Conservation (phyloP, 2,888 invertebrate genomes). For the Euplexia lucipara region DNA sequence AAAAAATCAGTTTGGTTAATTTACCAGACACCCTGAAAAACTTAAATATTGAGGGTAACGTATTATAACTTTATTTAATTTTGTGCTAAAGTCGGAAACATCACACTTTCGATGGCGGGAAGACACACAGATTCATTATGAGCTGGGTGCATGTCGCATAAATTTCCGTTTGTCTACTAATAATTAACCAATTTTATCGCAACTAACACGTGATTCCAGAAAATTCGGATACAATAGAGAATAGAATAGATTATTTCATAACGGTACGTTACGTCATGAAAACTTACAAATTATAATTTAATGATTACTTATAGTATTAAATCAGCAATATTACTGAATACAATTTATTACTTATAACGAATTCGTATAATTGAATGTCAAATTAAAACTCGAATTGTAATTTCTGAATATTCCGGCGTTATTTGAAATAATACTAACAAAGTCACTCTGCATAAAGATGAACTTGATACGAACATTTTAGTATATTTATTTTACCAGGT, state of each 20-base stretch:
- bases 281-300: no score
- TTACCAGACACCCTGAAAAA: slow-evolving; percentile 80
- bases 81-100: slow-evolving; percentile 61
- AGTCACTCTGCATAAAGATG: slow-evolving; percentile 36
- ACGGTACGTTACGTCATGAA: no score
- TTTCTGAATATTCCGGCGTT: slow-evolving; percentile 16
- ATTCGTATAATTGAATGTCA: slow-evolving; percentile 1
- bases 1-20: slow-evolving; percentile 77
- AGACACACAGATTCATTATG: slow-evolving; percentile 88
- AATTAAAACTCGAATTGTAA: slow-evolving; percentile 24
- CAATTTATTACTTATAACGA: neutral
- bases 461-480: slow-evolving; percentile 33
- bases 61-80: slow-evolving; percentile 74
- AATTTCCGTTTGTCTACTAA: slow-evolving; percentile 59
- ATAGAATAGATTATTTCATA: no score
- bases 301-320: slow-evolving; percentile 4
- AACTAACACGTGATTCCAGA: slow-evolving; percentile 47
- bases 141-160: slow-evolving; percentile 81
- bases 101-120: slow-evolving; percentile 69
- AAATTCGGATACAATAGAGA: slow-evolving; percentile 5
- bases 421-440: slow-evolving; percentile 37
- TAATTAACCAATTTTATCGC: slow-evolving; percentile 50
- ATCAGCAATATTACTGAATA: slow-evolving; percentile 6
- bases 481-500: slow-evolving; percentile 26
- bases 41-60: slow-evolving; percentile 83